Evolutionary conservation across 2,888 invertebrate species (phyloP), one percentile per base, ranked within the genome.

Genomic region (Scaptomyza cyrtandrae): DNA sequence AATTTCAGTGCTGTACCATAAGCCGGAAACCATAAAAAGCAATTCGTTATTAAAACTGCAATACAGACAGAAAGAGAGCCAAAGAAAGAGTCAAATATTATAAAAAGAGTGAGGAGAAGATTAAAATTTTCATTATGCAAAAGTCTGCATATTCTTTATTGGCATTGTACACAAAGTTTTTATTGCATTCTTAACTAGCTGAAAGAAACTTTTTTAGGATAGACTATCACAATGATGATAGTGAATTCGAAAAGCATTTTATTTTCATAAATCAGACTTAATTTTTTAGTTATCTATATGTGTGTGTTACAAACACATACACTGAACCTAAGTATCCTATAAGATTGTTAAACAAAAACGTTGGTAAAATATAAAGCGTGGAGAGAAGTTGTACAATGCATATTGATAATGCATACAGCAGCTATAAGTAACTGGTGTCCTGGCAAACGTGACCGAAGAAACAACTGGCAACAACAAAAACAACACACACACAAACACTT

Each of bases 1-100:
- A 88, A 86, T 83, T 88, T 86, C 65, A 68, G 60, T 64, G 50
- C 71, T 70, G 61, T 66, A 67, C 75, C 49, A 88, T 84, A 88
- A 84, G 87, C 87, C 88, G 83, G 83, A 88, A 84, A 86, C 87
- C 83, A 84, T 84, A 88, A 84, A 84, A 88, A 86, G 63, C 85
- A 86, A 86, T 84, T 84, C 78, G 86, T 84, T 88, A 88, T 84
- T 84, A 84, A 86, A 80, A 84, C 75, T 86, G 69, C 78, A 86
- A 70, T 65, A 64, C 78, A 60, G 43, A 16, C 7, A 41, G 16
- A 16, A 4, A 16, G 14, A 14, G 14, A 39, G n/a, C 45, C 10
- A 10, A 6, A 14, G 14, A 39, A 9, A 48, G 52, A 58, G 19
- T 2, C 49, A 54, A 49, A 62, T 49, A 60, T 27, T 16, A 44